These are phyloP conservation scores for Isaurus tuberculatus DNA, from an alignment of 92 coral and sea anemone genomes.

Conservation along the genomic window DNA sequence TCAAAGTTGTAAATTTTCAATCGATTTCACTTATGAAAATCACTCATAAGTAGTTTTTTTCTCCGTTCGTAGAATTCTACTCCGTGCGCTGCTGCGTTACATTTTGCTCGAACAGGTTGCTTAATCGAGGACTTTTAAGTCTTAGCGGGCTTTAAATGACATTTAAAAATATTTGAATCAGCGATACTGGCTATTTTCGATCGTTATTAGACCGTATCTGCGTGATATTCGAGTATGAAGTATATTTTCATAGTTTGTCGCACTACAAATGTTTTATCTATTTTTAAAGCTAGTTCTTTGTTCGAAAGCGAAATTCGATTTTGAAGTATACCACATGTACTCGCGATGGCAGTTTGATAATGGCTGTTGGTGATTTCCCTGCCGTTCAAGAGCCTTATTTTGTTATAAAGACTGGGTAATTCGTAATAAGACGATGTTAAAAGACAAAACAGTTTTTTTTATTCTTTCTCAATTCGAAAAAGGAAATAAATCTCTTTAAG, in stretches of 20 bases:
- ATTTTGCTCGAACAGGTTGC: constrained; percentile 5
- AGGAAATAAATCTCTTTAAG: not conserved
- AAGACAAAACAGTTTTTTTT: constrained; percentile 23
- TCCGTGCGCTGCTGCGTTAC: not conserved
- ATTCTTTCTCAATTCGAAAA: not conserved
- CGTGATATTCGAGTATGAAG: constrained; percentile 2
- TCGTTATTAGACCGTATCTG: constrained; percentile 29
- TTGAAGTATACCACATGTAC: not conserved
- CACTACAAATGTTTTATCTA: not conserved
- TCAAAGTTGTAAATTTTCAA: constrained; percentile 33
- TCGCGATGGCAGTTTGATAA: constrained; percentile 35
- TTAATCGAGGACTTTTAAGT: not conserved
- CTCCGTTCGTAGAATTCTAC: not conserved
- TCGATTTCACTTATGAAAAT: constrained; percentile 14
- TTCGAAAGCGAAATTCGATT: constrained; percentile 10
- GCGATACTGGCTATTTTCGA: constrained; percentile 3
- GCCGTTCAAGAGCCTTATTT: not conserved
- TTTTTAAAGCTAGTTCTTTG: not conserved
- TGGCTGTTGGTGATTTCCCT: constrained; percentile 34
- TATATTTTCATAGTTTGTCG: not conserved
- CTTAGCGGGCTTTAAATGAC: constrained; percentile 5
- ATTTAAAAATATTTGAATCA: constrained; percentile 1
- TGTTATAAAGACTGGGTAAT: constrained; percentile 21
- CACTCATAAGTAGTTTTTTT: not conserved
- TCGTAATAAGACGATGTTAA: constrained; percentile 2